Evolutionary conservation across 2,113 vertebrate genomes (phyloP).

Genomic region (Taxidea taxus): DNA sequence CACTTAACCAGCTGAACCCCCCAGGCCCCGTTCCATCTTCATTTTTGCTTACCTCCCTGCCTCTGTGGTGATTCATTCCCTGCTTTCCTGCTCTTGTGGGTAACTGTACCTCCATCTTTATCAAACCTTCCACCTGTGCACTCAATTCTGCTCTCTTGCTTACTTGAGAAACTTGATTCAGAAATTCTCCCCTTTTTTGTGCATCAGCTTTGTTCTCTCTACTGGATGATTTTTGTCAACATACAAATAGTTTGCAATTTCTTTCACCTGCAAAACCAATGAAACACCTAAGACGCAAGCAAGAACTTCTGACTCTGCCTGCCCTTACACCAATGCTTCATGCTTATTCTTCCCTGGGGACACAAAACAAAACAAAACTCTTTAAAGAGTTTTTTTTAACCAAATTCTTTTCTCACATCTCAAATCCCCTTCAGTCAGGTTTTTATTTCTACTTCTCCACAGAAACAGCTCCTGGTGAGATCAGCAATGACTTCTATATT

Average conservation of each 20-base stretch:
- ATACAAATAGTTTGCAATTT: background rate
- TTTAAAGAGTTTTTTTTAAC: background rate
- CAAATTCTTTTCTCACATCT: background rate
- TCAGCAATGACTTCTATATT: background rate
- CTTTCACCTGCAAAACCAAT: background rate
- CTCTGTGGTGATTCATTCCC: accelerated
- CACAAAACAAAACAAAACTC: background rate
- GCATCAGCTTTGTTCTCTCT: background rate
- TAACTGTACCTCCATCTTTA: background rate
- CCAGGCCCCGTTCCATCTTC: background rate
- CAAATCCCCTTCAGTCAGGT: background rate
- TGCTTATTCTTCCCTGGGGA: background rate
- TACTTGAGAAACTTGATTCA: background rate
- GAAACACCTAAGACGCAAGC: background rate
- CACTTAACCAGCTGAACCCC: no score
- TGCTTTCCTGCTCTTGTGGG: background rate
- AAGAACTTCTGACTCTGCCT: background rate
- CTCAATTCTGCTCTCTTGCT: background rate
- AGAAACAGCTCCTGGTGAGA: background rate
- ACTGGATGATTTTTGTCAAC: background rate
- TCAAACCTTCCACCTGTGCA: background rate
- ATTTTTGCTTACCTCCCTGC: background rate
- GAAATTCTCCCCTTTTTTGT: background rate
- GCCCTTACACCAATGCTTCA: background rate
- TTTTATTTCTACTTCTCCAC: background rate